These are phyloP conservation scores for Noctua fimbriata DNA, from an alignment of 2,888 invertebrate species.

Conservation along the genomic window DNA sequence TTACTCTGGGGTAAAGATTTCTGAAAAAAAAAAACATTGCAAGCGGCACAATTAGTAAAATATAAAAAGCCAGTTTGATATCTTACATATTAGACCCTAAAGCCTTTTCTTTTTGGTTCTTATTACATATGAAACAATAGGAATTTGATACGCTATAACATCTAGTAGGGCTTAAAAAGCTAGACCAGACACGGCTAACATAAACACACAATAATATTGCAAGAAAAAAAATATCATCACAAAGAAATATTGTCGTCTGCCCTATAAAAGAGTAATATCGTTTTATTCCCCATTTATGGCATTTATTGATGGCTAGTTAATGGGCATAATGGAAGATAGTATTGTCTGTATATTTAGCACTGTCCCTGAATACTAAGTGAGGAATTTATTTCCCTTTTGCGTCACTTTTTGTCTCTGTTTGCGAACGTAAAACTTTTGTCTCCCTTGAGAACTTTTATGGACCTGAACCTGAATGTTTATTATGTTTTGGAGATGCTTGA, in stretches of 20 bases:
- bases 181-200: not conserved
- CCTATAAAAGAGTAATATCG: conserved; percentile 46
- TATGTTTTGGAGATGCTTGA: not conserved
- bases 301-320: conserved; percentile 40
- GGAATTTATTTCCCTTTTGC: conserved; percentile 6
- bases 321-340: conserved; percentile 24
- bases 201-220: not conserved
- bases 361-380: conserved; percentile 18
- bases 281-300: conserved; percentile 30
- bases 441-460: not conserved
- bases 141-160: not conserved
- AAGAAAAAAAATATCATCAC: not conserved
- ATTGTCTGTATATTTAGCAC: conserved; percentile 21
- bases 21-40: too few species aligned
- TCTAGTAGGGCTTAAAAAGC: not conserved
- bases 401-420: conserved; percentile 5
- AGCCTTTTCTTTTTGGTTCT: not conserved
- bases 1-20: too few species aligned
- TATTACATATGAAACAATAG: not conserved
- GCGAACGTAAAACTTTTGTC: conserved; percentile 5
- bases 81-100: not conserved
- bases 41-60: too few species aligned
- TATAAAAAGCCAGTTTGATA: not conserved
- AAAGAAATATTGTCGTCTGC: conserved; percentile 7
- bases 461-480: conserved; percentile 8